Base-by-base conservation (phyloP, 2,888 invertebrate species). In the Acleris cristana region DNA sequence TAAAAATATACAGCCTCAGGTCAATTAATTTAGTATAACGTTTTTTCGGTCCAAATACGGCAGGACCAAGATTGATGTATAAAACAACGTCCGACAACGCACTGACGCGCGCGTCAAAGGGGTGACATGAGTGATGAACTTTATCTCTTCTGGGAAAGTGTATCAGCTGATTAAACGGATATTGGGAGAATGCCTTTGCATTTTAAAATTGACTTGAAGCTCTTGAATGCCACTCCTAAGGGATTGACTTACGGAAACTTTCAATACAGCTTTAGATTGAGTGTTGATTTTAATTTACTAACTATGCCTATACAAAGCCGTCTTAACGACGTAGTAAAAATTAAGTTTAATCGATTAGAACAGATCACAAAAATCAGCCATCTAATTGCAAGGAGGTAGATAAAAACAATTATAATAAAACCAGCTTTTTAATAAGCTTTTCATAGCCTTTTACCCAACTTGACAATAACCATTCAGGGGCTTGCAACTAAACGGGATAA, bases 71-170 rank as follows among this genome's bases (percentile, higher is more conserved):
- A 67, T 67, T 67, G 67, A 67, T 67, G 67, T 58, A 53, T 53
- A 67, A 66, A 66, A 66, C 61, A 61, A 60, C 60, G 65, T 62
- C 56, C 67, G 57, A 57, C 61, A 52, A 26, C 59, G 55, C 60
- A 54, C 40, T 51, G 65, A 67, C 58, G 53, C 12, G 61, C 57
- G 63, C 63, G 67, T 63, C 67, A 67, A 63, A 57, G 57, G 58
- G 44, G 53, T 53, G 18, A 61, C 54, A 66, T 66, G 58, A 67
- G 23, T 67, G 63, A 67, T 67, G 67, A 62, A 67, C 58, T 63
- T 67, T 63, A 67, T 67, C 67, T 58, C 23, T 19, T 61, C 23
- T 45, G 60, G 19, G 63, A 66, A 66, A 58, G 40, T 40, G 45
- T 57, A 51, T 48, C 45, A 26, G 52, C 52, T 66, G 61, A 62